Conservation (phyloP, 2,113 vertebrate species). For the Poecile atricapillus region DNA sequence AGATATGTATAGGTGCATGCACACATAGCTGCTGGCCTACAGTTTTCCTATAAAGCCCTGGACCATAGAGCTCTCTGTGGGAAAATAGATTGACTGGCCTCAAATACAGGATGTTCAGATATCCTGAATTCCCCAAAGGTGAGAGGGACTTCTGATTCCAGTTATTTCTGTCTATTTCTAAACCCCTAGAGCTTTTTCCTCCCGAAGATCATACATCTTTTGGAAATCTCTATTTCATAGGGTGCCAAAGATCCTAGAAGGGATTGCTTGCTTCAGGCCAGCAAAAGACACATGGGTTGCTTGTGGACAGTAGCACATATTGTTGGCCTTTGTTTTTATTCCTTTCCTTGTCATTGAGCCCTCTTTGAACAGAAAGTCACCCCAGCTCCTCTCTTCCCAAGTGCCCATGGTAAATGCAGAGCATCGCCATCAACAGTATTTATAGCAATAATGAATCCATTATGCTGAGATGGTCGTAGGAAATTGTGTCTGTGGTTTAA, state of each 20-base stretch:
- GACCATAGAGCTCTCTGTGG: background rate
- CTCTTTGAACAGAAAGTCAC: background rate
- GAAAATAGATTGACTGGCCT: background rate
- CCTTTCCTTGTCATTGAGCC: background rate
- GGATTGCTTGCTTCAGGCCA: background rate
- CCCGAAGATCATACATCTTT: background rate
- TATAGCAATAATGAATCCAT: background rate
- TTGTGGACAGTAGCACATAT: background rate
- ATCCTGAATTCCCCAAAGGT: background rate
- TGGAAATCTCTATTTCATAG: background rate
- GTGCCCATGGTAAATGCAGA: background rate
- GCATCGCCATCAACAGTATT: background rate
- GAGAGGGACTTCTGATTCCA: background rate
- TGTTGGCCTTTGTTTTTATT: background rate
- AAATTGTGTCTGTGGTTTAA: background rate
- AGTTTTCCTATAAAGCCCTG: background rate
- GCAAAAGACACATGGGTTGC: background rate
- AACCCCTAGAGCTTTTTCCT: background rate
- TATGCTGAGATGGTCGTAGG: background rate
- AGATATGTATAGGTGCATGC: rapidly evolving
- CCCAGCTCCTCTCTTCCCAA: background rate
- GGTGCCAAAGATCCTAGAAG: background rate
- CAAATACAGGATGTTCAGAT: background rate
- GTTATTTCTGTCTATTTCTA: background rate
- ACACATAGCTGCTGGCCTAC: background rate